Evolutionary conservation across 2,797 vertebrate genomes (phyloP).

Genomic region (Lophius americanus): DNA sequence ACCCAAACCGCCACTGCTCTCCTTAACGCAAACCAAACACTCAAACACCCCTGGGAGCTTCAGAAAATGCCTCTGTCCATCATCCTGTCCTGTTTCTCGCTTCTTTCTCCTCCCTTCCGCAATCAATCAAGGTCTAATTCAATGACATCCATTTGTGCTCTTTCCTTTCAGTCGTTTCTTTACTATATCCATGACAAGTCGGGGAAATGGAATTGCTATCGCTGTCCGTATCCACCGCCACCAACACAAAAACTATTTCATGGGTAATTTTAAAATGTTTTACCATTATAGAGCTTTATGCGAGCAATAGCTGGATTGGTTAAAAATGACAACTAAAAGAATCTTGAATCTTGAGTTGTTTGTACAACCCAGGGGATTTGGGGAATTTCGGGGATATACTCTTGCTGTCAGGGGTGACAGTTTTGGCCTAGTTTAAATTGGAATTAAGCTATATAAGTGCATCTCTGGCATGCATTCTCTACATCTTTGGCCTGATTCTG

Average conservation of each 20-base stretch:
- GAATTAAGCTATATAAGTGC: not conserved
- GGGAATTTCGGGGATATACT: too few relatives aligned
- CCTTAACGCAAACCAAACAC: slow-evolving; percentile 77
- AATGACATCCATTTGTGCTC: slow-evolving; percentile 4
- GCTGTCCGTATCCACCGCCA: too few relatives aligned
- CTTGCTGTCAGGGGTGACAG: too few relatives aligned
- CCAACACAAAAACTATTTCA: too few relatives aligned
- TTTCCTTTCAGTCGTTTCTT: slow-evolving; percentile 26
- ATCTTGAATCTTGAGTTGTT: too few relatives aligned
- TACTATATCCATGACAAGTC: not conserved
- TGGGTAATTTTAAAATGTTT: too few relatives aligned
- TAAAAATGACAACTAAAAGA: too few relatives aligned
- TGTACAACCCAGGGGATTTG: too few relatives aligned
- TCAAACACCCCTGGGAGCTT: slow-evolving; percentile 63
- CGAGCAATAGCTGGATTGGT: too few relatives aligned
- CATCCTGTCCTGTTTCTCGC: not conserved
- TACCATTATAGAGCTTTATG: too few relatives aligned
- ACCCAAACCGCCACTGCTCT: slow-evolving; percentile 64
- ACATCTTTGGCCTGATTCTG: slow-evolving; percentile 41
- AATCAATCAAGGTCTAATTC: slow-evolving; percentile 34
- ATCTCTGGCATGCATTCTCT: slow-evolving; percentile 6
- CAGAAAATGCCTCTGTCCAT: slow-evolving; percentile 39
- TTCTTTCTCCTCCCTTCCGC: slow-evolving; percentile 1
- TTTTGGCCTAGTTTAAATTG: not conserved
- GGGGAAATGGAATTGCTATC: too few relatives aligned